Evolutionary conservation across 2,888 invertebrate genomes (phyloP).

Genomic region (Sepiola atlantica): DNA sequence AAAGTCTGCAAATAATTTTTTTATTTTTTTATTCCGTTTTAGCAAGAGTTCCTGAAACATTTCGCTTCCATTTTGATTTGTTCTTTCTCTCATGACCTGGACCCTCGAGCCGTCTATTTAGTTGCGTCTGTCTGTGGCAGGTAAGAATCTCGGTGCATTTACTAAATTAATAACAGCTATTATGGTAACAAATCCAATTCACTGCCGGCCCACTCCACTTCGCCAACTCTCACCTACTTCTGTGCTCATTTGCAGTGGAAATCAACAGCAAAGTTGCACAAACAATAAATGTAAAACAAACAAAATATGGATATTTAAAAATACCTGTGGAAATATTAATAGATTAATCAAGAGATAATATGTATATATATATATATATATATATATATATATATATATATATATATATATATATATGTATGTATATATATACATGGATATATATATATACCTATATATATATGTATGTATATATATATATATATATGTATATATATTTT

Average conservation of each 20-base stretch:
- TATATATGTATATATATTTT: not conserved
- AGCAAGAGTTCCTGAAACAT: not conserved
- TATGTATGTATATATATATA: not conserved
- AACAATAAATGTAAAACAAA: not conserved
- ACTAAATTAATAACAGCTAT: conserved; percentile 19
- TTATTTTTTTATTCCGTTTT: not conserved
- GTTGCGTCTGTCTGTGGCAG: not conserved
- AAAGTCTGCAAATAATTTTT: not conserved
- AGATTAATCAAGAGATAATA: not conserved
- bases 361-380: not conserved
- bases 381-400: not conserved
- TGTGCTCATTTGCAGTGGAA: not conserved
- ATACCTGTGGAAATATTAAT: not conserved
- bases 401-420: too few species aligned
- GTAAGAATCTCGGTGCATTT: not conserved
- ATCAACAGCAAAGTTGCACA: not conserved
- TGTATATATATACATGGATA: too few species aligned
- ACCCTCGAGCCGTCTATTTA: not conserved
- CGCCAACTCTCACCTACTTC: too few species aligned
- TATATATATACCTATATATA: too few species aligned
- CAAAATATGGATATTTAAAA: not conserved
- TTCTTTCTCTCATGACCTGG: not conserved
- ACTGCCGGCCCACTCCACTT: not conserved
- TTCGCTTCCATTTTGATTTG: not conserved
- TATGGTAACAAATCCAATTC: not conserved